Evolutionary conservation across 2,113 vertebrate genomes (phyloP), one percentile per base, ranked within the genome.

Genomic region (Eclectus roratus): DNA sequence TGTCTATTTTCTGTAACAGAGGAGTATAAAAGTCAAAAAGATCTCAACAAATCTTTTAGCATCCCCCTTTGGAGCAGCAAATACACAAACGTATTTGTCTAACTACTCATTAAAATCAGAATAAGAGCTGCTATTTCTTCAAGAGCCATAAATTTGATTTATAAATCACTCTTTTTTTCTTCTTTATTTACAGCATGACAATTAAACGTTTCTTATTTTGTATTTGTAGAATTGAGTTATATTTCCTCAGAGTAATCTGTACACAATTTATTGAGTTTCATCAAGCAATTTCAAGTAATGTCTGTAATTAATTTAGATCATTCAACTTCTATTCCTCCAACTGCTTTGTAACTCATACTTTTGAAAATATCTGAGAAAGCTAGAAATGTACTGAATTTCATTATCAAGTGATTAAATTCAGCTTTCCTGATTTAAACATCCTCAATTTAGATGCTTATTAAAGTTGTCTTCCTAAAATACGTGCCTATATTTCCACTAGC

Each of bases 301-400:
- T 95, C 63, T 56, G 33, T 88, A 89, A 95, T 92, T 94, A 89
- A 91, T 91, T 94, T 91, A 72, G 33, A 92, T 74, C 4, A 78
- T 81, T 95, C 65, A 88, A 23, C 18, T 91, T 94, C 47, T 91
- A 47, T 58, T 91, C 53, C 72, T 80, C 29, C 39, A 85, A 76
- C 17, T 64, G 61, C 27, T 79, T 80, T 79, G 39, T 53, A 88
- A 81, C 25, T 64, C 14, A 64, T n/a, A 69, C 10, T 85, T 95
- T 43, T 70, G 37, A 85, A 85, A 80, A 85, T 74, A 79, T 25
- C 39, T 74, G 68, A 78, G 77, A 86, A 80, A 93, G 64, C 56
- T 83, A 74, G 64, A 87, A 53, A 28, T 3, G 1, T 55, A 60
- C 50, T 83, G 50, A 72, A 49, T 82, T 77, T 88, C 68, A 73